Percentiles rank a stretch among this genome's conserved stretches.
Conservation (phyloP, 2,888 invertebrate genomes). For the Lysandra bellargus region DNA sequence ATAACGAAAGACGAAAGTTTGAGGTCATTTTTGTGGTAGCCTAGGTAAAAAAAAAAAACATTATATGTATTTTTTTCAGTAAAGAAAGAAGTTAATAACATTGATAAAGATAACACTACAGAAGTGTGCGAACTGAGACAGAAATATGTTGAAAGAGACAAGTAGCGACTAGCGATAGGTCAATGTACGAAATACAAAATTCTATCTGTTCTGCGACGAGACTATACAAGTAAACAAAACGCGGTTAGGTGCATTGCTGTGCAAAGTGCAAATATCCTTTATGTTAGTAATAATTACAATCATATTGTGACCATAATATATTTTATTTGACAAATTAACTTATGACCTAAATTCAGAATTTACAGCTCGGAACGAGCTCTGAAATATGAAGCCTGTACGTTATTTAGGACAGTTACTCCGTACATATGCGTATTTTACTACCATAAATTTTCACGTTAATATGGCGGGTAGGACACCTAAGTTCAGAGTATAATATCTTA, state of each 20-base stretch:
- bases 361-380: neutral
- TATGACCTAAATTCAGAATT: neutral
- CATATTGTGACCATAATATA: neutral
- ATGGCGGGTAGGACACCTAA: neutral
- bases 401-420: neutral
- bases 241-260: too few species aligned
- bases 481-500: neutral
- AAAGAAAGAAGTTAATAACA: too few species aligned
- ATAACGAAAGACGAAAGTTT: conserved; percentile 10
- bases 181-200: neutral
- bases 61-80: too few species aligned
- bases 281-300: neutral
- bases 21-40: neutral
- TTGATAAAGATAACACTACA: too few species aligned
- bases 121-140: too few species aligned
- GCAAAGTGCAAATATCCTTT: neutral
- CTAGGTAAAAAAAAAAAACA: neutral
- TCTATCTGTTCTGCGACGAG: neutral
- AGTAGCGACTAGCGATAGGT: too few species aligned
- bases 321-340: conserved; percentile 12
- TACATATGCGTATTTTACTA: neutral
- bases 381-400: neutral
- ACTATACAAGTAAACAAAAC: neutral
- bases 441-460: neutral
- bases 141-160: too few species aligned